These are phyloP conservation scores for Siniperca chuatsi DNA, from an alignment of 2,113 vertebrate genomes.

Conservation along the genomic window DNA sequence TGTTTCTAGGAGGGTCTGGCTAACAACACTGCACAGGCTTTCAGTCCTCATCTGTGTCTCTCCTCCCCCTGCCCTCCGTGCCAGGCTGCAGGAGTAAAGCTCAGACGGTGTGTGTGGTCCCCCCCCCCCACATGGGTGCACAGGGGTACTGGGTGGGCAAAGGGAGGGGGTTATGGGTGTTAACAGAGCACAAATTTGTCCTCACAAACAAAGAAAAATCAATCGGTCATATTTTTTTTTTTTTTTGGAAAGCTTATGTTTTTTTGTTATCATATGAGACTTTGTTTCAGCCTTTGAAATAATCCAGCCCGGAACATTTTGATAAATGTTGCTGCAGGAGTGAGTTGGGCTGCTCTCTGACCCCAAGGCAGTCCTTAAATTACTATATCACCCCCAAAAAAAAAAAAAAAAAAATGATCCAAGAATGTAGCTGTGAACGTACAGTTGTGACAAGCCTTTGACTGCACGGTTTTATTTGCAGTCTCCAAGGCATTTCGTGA, in stretches of 20 bases:
- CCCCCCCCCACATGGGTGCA: background rate
- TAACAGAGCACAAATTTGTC: background rate
- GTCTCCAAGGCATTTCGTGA: constrained; percentile 65
- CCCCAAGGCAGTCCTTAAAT: constrained; percentile 8
- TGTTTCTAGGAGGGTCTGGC: constrained; percentile 57
- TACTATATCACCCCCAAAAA: background rate
- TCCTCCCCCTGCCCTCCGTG: constrained; percentile 21
- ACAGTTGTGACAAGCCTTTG: constrained; percentile 55
- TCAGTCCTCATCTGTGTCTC: constrained; percentile 61
- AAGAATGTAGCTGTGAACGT: constrained; percentile 40
- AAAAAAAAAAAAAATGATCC: background rate
- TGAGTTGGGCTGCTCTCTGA: constrained; percentile 10
- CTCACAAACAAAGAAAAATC: background rate
- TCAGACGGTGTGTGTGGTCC: constrained; percentile 57
- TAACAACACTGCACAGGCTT: constrained; percentile 47
- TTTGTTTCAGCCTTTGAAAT: background rate
- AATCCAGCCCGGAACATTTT: background rate
- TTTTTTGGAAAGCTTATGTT: background rate
- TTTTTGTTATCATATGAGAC: background rate
- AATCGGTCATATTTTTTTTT: background rate
- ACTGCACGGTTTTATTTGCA: constrained; percentile 47
- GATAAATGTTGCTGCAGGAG: constrained; percentile 3
- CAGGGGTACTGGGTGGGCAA: constrained; percentile 5
- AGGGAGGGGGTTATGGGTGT: background rate
- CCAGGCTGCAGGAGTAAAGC: constrained; percentile 33